These are phyloP conservation scores for Drosophila formosana DNA, from an alignment of 2,888 invertebrate species.

Conservation along the genomic window DNA sequence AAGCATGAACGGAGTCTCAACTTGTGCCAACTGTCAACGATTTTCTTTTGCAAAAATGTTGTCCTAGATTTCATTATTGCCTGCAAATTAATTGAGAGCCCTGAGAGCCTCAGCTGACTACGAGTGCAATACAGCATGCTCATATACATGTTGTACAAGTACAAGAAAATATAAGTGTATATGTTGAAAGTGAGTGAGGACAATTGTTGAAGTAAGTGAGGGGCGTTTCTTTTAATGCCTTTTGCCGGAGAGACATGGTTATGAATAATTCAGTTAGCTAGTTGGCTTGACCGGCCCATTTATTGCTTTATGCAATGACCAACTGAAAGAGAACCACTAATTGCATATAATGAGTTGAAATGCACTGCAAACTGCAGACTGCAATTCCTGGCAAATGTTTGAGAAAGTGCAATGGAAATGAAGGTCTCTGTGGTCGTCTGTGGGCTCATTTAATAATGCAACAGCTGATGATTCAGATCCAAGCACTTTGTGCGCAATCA, in stretches of 20 bases:
- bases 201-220: not conserved
- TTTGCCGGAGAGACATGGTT: constrained; percentile 18
- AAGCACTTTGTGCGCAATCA: constrained; percentile 22
- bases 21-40: constrained; percentile 66
- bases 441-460: constrained; percentile 39
- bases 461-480: constrained; percentile 2
- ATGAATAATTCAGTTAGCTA: constrained; percentile 69
- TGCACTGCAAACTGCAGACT: constrained; percentile 19
- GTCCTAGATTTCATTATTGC: constrained; percentile 80
- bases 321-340: constrained; percentile 53
- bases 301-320: constrained; percentile 32
- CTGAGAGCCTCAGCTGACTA: constrained; percentile 28
- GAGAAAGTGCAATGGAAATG: constrained; percentile 41
- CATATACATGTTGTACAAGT: not conserved
- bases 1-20: constrained; percentile 21
- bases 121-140: constrained; percentile 17
- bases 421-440: constrained; percentile 22
- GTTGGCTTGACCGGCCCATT: constrained; percentile 54
- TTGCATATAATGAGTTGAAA: constrained; percentile 62
- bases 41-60: constrained; percentile 73
- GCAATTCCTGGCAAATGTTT: constrained; percentile 37
- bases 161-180: constrained; percentile 1
- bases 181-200: not conserved
- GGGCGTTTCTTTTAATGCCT: constrained; percentile 18
- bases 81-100: constrained; percentile 74